Conservation (phyloP, 2,797 vertebrate species). For the Manis crassicaudata region DNA sequence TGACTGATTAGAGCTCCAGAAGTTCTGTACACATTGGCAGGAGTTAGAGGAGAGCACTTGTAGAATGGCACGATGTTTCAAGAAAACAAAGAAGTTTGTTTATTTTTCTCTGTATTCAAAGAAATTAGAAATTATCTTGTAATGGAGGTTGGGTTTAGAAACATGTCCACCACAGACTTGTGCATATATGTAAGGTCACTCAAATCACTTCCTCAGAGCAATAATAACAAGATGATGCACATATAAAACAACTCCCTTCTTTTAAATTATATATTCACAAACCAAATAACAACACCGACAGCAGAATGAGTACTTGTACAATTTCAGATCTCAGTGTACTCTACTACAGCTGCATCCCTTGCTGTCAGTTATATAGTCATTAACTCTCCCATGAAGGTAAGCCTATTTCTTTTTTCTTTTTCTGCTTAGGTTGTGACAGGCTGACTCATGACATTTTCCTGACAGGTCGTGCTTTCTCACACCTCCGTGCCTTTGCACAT, state of each 20-base stretch:
- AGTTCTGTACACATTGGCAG: background rate
- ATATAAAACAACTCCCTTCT: background rate
- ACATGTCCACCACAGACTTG: background rate
- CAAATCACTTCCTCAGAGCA: background rate
- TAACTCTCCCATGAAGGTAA: background rate
- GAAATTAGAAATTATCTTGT: background rate
- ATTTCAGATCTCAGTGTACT: background rate
- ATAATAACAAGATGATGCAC: background rate
- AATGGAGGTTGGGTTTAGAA: background rate
- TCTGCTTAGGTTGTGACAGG: background rate
- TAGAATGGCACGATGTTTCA: background rate
- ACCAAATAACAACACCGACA: background rate
- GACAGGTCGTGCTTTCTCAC: conserved; percentile 41
- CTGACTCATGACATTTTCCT: conserved; percentile 36
- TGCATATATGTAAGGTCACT: background rate
- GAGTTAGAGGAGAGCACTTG: background rate
- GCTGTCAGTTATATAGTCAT: background rate
- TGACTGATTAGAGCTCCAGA: background rate
- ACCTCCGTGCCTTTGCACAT: conserved; percentile 51
- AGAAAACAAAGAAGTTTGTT: background rate
- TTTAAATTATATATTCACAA: background rate
- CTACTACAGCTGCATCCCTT: background rate
- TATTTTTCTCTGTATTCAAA: background rate
- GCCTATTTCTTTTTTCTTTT: background rate
- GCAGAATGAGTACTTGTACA: background rate